A percentile compares a stretch with the other conserved stretches of the same genome.
Conservation (phyloP, 2,113 vertebrate genomes). For the human region DNA sequence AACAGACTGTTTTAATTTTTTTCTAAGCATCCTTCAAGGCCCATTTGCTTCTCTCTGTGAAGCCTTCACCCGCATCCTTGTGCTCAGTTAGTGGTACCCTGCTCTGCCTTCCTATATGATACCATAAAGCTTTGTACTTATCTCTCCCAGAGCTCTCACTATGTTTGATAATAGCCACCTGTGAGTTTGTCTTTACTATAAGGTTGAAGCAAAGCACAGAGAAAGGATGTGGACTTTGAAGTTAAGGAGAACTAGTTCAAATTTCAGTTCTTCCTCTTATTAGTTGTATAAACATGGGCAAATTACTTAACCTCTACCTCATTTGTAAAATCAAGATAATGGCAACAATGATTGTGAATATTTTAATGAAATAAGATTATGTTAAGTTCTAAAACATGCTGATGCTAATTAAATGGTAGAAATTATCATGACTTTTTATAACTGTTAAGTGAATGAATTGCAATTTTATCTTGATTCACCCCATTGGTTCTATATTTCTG, state of each 20-base stretch:
- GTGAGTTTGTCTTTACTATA: neutral
- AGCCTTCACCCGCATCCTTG: neutral
- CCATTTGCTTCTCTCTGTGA: neutral
- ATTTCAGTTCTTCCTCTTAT: neutral
- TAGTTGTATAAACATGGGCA: neutral
- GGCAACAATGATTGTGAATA: neutral
- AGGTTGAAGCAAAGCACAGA: neutral
- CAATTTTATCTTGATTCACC: neutral
- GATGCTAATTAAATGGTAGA: neutral
- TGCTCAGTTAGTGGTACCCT: neutral
- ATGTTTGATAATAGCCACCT: neutral
- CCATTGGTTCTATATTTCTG: neutral
- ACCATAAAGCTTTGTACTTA: neutral
- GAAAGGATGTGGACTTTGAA: neutral
- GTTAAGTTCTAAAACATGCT: neutral
- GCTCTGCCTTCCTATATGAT: neutral
- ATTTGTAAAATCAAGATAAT: neutral
- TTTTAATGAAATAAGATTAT: conserved; percentile 10
- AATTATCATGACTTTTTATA: neutral
- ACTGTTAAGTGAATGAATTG: neutral
- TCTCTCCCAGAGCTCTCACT: neutral
- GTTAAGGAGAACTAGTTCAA: neutral
- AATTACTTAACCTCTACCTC: neutral
- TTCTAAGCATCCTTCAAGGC: neutral
- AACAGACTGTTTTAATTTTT: neutral